Evolutionary conservation across 2,888 invertebrate genomes (phyloP).

Genomic region (Folsomia candida): DNA sequence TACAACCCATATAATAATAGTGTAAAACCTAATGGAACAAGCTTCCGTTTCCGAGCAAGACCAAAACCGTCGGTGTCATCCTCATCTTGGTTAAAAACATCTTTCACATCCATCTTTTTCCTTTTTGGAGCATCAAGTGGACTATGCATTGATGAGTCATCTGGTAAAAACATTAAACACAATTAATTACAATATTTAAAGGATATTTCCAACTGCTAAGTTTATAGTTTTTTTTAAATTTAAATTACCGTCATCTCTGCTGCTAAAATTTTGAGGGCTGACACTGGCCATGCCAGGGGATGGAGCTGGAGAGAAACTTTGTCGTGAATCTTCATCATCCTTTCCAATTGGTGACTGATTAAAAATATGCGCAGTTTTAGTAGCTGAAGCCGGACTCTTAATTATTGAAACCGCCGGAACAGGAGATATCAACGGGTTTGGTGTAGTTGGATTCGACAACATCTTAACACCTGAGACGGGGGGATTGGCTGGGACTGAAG

Average conservation of each 20-base stretch:
- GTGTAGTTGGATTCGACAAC: constrained; percentile 44
- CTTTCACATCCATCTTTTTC: constrained; percentile 76
- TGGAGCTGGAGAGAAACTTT: constrained; percentile 42
- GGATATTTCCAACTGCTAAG: neutral
- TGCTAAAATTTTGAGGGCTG: constrained; percentile 29
- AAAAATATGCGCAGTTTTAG: neutral
- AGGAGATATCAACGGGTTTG: constrained; percentile 44
- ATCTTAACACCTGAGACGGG: constrained; percentile 43
- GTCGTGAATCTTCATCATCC: constrained; percentile 46
- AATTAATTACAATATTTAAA: constrained; percentile 1
- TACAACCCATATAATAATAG: neutral
- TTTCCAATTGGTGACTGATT: constrained; percentile 13
- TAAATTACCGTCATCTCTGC: neutral
- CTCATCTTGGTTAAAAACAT: constrained; percentile 79
- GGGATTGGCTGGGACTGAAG: constrained; percentile 32
- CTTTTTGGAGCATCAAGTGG: constrained; percentile 54
- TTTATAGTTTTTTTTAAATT: constrained; percentile 12
- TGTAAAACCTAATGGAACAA: constrained; percentile 68
- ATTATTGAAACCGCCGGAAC: neutral
- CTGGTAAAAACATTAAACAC: constrained; percentile 16
- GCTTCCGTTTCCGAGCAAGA: constrained; percentile 69
- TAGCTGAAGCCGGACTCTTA: neutral
- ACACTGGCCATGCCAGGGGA: constrained; percentile 45
- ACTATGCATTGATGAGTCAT: constrained; percentile 48
- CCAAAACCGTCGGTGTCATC: constrained; percentile 61